phyloP scores from a whole-genome alignment of 1,140 invertebrate species.

The Drosophila varians region DNA sequence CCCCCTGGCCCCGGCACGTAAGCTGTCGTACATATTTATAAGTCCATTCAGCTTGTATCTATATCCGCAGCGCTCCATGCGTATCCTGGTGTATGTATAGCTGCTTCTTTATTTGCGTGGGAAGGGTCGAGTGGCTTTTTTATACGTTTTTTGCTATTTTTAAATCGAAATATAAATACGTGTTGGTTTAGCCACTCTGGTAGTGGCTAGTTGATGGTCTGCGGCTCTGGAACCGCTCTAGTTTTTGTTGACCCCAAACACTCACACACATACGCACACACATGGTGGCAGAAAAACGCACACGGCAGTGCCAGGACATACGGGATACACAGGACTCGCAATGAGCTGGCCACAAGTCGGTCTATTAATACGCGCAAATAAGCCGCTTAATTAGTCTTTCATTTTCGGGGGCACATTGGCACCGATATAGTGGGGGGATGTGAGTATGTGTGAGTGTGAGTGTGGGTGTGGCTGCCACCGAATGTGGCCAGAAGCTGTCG shows the following conservation, averaged over 20 bases:
- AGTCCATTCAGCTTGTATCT: constrained; percentile 57
- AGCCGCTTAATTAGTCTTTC: constrained; percentile 80
- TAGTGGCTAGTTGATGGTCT: constrained; percentile 35
- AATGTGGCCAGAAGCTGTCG: constrained; percentile 73
- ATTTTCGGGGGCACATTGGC: constrained; percentile 52
- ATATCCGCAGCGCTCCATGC: constrained; percentile 9
- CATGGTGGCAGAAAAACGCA: neutral
- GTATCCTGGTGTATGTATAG: constrained; percentile 37
- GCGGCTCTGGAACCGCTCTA: neutral
- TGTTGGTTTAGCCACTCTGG: constrained; percentile 52
- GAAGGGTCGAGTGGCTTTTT: neutral
- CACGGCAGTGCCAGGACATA: neutral
- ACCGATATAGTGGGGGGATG: neutral
- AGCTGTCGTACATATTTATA: constrained; percentile 71
- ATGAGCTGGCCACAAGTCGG: constrained; percentile 64
- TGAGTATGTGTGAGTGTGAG: constrained; percentile 4
- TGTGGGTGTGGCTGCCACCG: constrained; percentile 28
- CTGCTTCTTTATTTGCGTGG: constrained; percentile 25
- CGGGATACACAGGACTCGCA: constrained; percentile 11
- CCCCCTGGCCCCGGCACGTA: constrained; percentile 45
- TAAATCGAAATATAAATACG: constrained; percentile 79
- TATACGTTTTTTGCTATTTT: constrained; percentile 55
- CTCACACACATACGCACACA: constrained; percentile 1
- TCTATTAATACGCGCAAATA: constrained; percentile 80
- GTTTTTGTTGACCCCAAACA: constrained; percentile 37